These are phyloP conservation scores for Silvanus unidentatus DNA, from an alignment of 2,888 invertebrate genomes.

Conservation along the genomic window DNA sequence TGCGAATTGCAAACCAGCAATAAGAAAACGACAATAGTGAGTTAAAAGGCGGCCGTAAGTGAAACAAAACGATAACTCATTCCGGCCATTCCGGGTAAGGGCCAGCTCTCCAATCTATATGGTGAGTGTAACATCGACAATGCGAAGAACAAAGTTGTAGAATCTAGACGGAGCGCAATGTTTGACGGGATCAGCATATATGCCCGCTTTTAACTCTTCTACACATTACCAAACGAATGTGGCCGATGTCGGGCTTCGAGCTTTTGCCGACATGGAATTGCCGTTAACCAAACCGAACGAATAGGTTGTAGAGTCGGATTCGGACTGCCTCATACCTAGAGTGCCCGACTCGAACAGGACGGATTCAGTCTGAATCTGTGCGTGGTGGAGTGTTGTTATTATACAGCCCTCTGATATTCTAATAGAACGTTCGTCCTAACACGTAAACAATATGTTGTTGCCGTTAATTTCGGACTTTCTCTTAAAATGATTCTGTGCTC, in stretches of 20 bases:
- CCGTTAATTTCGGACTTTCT: background rate
- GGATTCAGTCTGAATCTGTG: conserved; percentile 29
- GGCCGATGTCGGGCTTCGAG: background rate
- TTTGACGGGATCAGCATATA: background rate
- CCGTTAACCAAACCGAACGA: background rate
- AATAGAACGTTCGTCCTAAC: conserved; percentile 7
- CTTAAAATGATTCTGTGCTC: background rate
- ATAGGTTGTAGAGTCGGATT: background rate
- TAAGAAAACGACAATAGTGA: conserved; percentile 9
- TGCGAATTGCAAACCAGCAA: conserved; percentile 8
- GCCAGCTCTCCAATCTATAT: too few relatives aligned
- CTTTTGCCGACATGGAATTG: background rate
- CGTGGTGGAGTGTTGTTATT: background rate
- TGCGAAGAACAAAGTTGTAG: too few relatives aligned
- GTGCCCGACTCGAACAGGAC: conserved; percentile 12
- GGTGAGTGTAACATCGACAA: too few relatives aligned
- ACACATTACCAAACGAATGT: background rate
- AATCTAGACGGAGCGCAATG: background rate
- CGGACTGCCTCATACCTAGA: conserved; percentile 29
- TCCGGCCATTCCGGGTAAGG: background rate
- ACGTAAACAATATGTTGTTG: conserved; percentile 34
- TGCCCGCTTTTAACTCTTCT: background rate
- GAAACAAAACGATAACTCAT: conserved; percentile 10
- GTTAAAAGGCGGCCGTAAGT: conserved; percentile 12
- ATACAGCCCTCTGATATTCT: too few relatives aligned